Percentiles rank a stretch among this genome's conserved stretches.
Evolutionary conservation across 1,140 invertebrate genomes (phyloP).

Genomic region (Halictus rubicundus): DNA sequence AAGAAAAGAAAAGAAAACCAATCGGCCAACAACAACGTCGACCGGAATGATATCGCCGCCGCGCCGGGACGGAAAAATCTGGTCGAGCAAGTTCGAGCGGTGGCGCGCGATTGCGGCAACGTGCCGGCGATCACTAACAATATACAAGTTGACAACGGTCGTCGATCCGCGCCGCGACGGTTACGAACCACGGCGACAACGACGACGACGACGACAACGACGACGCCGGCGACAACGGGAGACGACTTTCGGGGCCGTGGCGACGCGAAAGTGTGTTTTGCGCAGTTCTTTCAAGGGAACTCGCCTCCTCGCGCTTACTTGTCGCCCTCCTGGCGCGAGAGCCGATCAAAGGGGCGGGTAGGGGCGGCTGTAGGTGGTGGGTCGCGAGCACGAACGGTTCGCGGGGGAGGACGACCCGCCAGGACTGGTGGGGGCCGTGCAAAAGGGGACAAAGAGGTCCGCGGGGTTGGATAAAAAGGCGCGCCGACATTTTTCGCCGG

Average conservation of each 20-base stretch:
- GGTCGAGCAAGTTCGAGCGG: too few species aligned
- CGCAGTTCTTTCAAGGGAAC: slow-evolving; percentile 67
- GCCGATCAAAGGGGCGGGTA: slow-evolving; percentile 65
- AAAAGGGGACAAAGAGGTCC: slow-evolving; percentile 16
- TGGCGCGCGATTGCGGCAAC: slow-evolving; percentile 24
- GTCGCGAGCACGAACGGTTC: slow-evolving; percentile 33
- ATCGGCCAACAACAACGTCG: too few species aligned
- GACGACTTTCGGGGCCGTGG: slow-evolving; percentile 22
- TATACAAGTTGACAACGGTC: slow-evolving; percentile 17
- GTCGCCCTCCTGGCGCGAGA: slow-evolving; percentile 49
- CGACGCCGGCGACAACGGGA: neutral
- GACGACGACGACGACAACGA: slow-evolving; percentile 27
- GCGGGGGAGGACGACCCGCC: slow-evolving; percentile 41
- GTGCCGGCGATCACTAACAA: slow-evolving; percentile 36
- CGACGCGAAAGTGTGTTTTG: slow-evolving; percentile 54
- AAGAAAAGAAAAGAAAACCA: too few species aligned
- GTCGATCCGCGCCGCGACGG: slow-evolving; percentile 14
- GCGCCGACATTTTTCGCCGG: slow-evolving; percentile 62
- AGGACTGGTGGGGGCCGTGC: slow-evolving; percentile 5
- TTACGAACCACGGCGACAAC: slow-evolving; percentile 24
- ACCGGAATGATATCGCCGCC: too few species aligned
- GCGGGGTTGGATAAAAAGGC: slow-evolving; percentile 54
- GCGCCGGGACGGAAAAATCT: too few species aligned
- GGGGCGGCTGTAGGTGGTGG: slow-evolving; percentile 61
- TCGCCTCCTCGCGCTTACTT: slow-evolving; percentile 63